Evolutionary conservation across 2,797 vertebrate species (phyloP).

Genomic region (Chelon labrosus): DNA sequence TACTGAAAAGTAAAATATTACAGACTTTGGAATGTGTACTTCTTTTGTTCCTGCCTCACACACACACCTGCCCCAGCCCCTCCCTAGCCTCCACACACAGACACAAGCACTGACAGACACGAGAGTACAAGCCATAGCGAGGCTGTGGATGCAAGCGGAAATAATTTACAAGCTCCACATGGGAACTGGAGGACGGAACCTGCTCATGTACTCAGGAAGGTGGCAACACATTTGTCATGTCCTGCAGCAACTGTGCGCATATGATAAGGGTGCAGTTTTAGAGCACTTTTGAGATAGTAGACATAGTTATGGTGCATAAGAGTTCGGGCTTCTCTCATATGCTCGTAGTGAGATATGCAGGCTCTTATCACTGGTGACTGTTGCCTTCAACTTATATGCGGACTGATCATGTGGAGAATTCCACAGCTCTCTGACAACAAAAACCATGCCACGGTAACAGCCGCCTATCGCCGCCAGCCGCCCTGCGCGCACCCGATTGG

Average conservation of each 20-base stretch:
- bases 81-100: constrained; percentile 23
- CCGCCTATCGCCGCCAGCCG: constrained; percentile 59
- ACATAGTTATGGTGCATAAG: constrained; percentile 47
- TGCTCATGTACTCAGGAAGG: constrained; percentile 24
- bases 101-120: constrained; percentile 32
- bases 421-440: constrained; percentile 76
- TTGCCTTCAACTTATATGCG: constrained; percentile 43
- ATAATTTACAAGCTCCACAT: constrained; percentile 44
- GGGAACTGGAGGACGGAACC: constrained; percentile 17
- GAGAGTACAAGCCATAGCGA: constrained; percentile 24
- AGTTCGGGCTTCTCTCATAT: constrained; percentile 25
- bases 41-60: constrained; percentile 45
- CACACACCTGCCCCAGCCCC: constrained; percentile 54
- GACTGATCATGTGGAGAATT: constrained; percentile 67
- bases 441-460: constrained; percentile 80
- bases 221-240: constrained; percentile 30
- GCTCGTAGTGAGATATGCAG: constrained; percentile 47
- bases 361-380: constrained; percentile 42
- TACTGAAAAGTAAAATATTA: constrained; percentile 49
- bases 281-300: constrained; percentile 32
- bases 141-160: constrained; percentile 43
- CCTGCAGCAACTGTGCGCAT: constrained; percentile 31
- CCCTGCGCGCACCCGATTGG: constrained; percentile 63
- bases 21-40: constrained; percentile 40
- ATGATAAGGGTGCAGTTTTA: constrained; percentile 29